phyloP scores from a whole-genome alignment of 1,140 invertebrate species.

The Aphis craccivora region DNA sequence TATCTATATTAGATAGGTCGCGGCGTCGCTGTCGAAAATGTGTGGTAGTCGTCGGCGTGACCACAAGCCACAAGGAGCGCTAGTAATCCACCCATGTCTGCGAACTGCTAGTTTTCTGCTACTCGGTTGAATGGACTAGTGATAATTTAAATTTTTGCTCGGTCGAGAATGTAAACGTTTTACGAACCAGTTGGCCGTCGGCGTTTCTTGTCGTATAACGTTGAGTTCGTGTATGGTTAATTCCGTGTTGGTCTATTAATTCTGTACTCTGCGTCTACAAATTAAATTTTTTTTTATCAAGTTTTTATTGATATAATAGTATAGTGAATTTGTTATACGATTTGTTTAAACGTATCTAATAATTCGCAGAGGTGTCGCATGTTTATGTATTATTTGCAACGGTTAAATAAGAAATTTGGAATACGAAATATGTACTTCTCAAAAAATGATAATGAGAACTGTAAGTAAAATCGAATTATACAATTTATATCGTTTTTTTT shows the following conservation, averaged over 20 bases:
- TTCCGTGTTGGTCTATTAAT: neutral
- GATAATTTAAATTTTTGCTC: slow-evolving; percentile 52
- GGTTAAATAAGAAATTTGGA: neutral
- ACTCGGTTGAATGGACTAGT: slow-evolving; percentile 38
- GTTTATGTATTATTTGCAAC: neutral
- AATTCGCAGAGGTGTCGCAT: neutral
- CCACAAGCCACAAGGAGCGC: neutral
- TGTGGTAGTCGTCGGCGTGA: neutral
- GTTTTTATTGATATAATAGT: neutral
- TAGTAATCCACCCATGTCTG: neutral
- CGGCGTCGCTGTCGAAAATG: neutral
- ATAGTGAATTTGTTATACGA: neutral
- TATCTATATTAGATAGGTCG: slow-evolving; percentile 12
- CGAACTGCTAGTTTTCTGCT: slow-evolving; percentile 39
- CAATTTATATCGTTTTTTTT: neutral
- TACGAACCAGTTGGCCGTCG: slow-evolving; percentile 51
- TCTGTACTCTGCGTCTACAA: neutral
- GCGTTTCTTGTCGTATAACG: neutral
- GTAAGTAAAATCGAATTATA: neutral
- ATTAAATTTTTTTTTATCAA: neutral
- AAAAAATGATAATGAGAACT: neutral
- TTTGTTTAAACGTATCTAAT: neutral
- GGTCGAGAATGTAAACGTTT: slow-evolving; percentile 41
- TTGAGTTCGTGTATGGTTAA: neutral
- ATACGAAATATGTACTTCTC: neutral